phyloP scores from a whole-genome alignment of 2,888 invertebrate species.

The Mythimna impura region DNA sequence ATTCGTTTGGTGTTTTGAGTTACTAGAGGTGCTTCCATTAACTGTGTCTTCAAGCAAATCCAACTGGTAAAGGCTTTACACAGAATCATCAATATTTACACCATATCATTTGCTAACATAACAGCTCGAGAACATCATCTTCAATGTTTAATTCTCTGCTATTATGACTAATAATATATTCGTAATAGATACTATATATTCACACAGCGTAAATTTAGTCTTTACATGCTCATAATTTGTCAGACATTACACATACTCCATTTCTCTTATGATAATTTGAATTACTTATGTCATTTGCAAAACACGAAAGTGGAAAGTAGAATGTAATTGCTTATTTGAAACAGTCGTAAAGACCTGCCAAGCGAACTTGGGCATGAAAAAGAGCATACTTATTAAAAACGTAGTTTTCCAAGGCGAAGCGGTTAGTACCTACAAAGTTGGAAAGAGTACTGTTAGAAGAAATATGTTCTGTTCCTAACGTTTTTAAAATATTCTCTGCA shows the following conservation, averaged over 20 bases:
- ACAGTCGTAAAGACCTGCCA: constrained; percentile 30
- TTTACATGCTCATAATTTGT: constrained; percentile 41
- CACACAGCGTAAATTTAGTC: constrained; percentile 33
- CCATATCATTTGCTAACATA: constrained; percentile 38
- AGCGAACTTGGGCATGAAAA: constrained; percentile 46
- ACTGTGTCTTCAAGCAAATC: not conserved
- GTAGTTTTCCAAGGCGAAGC: constrained; percentile 47
- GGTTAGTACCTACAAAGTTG: constrained; percentile 38
- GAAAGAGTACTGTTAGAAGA: constrained; percentile 61
- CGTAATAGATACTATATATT: constrained; percentile 34
- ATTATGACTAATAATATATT: constrained; percentile 40
- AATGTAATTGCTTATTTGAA: constrained; percentile 56
- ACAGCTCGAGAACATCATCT: constrained; percentile 23
- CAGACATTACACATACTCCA: constrained; percentile 34
- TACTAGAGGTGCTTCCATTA: not conserved
- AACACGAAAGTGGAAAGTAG: constrained; percentile 57
- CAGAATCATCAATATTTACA: constrained; percentile 27
- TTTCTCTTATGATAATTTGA: constrained; percentile 62
- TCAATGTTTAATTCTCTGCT: constrained; percentile 18
- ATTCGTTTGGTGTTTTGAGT: not conserved
- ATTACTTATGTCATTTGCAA: constrained; percentile 43
- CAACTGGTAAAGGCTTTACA: constrained; percentile 4
- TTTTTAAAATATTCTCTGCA: constrained; percentile 47
- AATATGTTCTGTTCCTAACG: constrained; percentile 29
- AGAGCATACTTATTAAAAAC: constrained; percentile 51